These are phyloP conservation scores for Agrilus mali DNA, from an alignment of 2,888 invertebrate species.

Conservation along the genomic window DNA sequence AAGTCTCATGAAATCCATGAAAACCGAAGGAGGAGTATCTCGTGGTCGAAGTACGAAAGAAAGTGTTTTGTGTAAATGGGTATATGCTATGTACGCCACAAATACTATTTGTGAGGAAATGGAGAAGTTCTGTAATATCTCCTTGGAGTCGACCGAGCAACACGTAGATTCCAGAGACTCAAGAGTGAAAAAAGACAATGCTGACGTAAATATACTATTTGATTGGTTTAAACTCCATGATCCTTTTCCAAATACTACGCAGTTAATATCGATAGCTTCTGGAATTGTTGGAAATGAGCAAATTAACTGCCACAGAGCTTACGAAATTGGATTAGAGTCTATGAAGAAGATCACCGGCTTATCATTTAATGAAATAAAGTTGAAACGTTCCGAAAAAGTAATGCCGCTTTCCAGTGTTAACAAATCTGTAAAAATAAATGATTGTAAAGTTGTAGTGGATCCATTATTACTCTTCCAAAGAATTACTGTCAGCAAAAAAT, in stretches of 20 bases:
- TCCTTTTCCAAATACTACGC: conserved; percentile 12
- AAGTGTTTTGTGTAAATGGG: conserved; percentile 20
- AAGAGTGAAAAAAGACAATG: conserved; percentile 12
- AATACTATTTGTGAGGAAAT: conserved; percentile 20
- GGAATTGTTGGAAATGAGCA: conserved; percentile 19
- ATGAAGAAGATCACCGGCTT: conserved; percentile 12
- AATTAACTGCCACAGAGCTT: conserved; percentile 15
- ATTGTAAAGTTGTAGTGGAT: conserved; percentile 12
- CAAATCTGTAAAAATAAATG: conserved; percentile 11
- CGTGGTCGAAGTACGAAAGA: conserved; percentile 13
- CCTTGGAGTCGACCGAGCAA: conserved; percentile 11
- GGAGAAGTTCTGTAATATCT: conserved; percentile 13
- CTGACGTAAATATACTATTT: conserved; percentile 11
- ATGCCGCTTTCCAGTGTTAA: conserved; percentile 13
- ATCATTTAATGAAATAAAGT: conserved; percentile 16
- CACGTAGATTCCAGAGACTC: conserved; percentile 15
- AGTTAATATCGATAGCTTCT: conserved; percentile 16
- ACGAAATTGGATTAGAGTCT: conserved; percentile 12
- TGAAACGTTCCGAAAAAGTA: conserved; percentile 19
- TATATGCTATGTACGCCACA: conserved; percentile 17
- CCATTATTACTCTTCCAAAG: conserved; percentile 13
- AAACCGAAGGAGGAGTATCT: conserved; percentile 11
- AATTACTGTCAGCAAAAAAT: conserved; percentile 15
- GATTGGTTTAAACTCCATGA: conserved; percentile 13
- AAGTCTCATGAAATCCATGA: conserved; percentile 11